Conservation (phyloP, 2,113 vertebrate genomes). For the Periophthalmus modestus region DNA sequence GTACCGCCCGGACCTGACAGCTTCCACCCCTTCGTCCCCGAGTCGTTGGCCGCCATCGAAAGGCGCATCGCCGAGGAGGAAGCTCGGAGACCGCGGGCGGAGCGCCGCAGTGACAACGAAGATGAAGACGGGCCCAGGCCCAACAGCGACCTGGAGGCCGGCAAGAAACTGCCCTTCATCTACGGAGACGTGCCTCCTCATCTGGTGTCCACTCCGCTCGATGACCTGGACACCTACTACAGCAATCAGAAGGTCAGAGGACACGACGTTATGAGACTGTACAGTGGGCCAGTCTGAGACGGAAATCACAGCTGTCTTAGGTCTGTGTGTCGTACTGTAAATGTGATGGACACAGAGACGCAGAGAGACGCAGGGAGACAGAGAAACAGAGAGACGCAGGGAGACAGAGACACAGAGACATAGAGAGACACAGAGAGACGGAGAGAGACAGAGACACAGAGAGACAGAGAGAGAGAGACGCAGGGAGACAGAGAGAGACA, state of each 20-base stretch:
- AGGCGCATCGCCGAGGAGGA: slow-evolving; percentile 91
- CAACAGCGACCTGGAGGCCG: slow-evolving; percentile 96
- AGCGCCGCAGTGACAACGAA: slow-evolving; percentile 81
- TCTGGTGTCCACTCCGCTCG: slow-evolving; percentile 93
- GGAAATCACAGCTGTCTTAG: background rate
- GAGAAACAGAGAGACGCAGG: no score
- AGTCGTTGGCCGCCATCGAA: slow-evolving; percentile 95
- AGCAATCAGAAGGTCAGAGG: slow-evolving; percentile 90
- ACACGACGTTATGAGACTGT: background rate
- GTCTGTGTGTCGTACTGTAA: background rate
- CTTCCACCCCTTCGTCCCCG: slow-evolving; percentile 92
- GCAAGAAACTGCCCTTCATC: slow-evolving; percentile 94
- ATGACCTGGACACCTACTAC: slow-evolving; percentile 95
- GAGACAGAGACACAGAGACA: no score
- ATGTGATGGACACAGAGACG: no score
- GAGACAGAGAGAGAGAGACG: no score
- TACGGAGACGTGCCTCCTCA: slow-evolving; percentile 90
- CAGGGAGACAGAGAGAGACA: no score
- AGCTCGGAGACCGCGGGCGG: slow-evolving; percentile 85
- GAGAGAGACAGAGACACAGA: no score
- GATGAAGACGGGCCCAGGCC: slow-evolving; percentile 92
- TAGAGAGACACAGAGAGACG: no score
- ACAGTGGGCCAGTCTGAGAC: background rate
- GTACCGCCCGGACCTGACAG: slow-evolving; percentile 98
- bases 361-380: no score